Evolutionary conservation across 1,140 invertebrate species (phyloP), one percentile per base, ranked within the genome.

Genomic region (Nymphalis io): DNA sequence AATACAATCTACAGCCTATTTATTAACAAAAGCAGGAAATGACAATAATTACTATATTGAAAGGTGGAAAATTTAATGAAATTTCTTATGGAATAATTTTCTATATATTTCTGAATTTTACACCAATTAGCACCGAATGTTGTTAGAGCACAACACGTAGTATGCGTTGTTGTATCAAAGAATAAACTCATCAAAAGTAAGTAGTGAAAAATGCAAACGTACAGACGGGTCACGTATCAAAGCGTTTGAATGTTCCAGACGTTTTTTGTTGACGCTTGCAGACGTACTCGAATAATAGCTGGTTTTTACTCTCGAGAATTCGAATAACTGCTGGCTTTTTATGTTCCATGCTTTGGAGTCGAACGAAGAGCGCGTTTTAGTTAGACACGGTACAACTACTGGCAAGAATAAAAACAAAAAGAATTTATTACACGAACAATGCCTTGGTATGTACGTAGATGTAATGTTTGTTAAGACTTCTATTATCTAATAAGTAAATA

Each of bases 141-240:
- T 18, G 2, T 18, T 20, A 51, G 15, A 51, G 20, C 5, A 20
- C 18, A 20, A 51, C 18, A 20, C 16, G 27, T 33, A 33, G 27
- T 8, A 33, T 11, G 8, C 16, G 15, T 10, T n/a, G 46, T 51
- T 20, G 20, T 51, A 20, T 55, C 51, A 23, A 13, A 55, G 21
- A 23, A 63, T 63, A 63, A 63, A 51, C n/a, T 42, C 23, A 63
- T 63, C 51, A 55, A 55, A 27, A 55, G 60, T 48, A 39, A 51
- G 60, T 46, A 61, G 20, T 63, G 27, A 63, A 63, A 63, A 63
- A 63, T 63, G 60, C 46, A 63, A 53, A 51, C 60, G 46, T 51
- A 63, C 60, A 63, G 60, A 51, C 60, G 46, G 40, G 66, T 60
- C 66, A 53, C 46, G 46, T 68, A 68, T 68, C 66, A 68, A 68